phyloP scores from a whole-genome alignment of 1,140 invertebrate genomes.

The Nixonia krombeini region DNA sequence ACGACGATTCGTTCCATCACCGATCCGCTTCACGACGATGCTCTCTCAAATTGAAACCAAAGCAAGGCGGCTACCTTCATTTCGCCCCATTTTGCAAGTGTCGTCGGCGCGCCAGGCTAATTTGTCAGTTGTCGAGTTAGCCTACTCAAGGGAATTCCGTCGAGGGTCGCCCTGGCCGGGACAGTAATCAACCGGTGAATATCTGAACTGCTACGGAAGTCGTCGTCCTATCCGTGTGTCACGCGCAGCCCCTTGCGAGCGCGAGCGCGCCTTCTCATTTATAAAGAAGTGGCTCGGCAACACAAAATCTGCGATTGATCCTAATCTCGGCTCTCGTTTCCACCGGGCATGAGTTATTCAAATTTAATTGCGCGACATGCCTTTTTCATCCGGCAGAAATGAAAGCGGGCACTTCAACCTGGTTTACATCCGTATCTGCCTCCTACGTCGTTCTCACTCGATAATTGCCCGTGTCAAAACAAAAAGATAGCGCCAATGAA shows the following conservation, averaged over 20 bases:
- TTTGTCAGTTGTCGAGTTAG: constrained; percentile 74
- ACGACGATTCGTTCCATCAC: constrained; percentile 28
- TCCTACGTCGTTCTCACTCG: too few relatives aligned
- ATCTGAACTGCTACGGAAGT: constrained; percentile 67
- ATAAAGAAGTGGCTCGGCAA: constrained; percentile 66
- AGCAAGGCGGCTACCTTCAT: constrained; percentile 53
- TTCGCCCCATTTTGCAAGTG: constrained; percentile 72
- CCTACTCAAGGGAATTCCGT: constrained; percentile 65
- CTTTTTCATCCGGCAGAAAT: too few relatives aligned
- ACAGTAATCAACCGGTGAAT: constrained; percentile 72
- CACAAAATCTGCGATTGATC: constrained; percentile 63
- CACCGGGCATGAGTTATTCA: neutral
- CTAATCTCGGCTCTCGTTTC: constrained; percentile 26
- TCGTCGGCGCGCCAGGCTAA: constrained; percentile 71
- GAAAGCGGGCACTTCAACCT: too few relatives aligned
- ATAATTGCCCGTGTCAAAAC: too few relatives aligned
- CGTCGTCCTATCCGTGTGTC: constrained; percentile 46
- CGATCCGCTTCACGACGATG: constrained; percentile 33
- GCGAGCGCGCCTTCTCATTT: constrained; percentile 61
- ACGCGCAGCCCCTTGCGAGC: constrained; percentile 49
- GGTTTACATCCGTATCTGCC: too few relatives aligned
- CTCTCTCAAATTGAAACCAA: constrained; percentile 58
- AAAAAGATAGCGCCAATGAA: too few relatives aligned
- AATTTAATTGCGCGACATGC: neutral
- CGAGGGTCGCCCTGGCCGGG: constrained; percentile 51